These are phyloP conservation scores for Lepidochrysops patricia DNA, from an alignment of 2,888 invertebrate genomes.

Conservation along the genomic window DNA sequence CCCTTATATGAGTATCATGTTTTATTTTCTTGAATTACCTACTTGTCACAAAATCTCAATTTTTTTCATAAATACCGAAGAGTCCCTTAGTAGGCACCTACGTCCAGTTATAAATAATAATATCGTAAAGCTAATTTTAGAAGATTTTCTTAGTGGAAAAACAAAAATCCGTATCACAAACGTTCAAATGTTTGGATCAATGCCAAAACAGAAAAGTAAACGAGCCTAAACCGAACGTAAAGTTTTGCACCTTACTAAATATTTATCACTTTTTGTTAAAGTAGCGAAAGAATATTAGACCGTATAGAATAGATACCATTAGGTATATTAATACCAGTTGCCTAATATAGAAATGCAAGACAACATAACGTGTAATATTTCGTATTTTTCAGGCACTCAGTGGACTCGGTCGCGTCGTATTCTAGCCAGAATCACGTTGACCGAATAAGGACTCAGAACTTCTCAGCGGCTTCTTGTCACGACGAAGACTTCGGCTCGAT, in stretches of 20 bases:
- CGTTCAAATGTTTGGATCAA: neutral
- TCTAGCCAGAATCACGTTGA: constrained; percentile 76
- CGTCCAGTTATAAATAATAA: neutral
- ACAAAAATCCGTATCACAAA: neutral
- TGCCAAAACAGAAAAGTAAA: constrained; percentile 3
- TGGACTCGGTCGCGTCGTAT: constrained; percentile 76
- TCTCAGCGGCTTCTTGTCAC: constrained; percentile 73
- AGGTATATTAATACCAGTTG: no score
- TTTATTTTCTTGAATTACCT: neutral
- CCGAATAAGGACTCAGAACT: constrained; percentile 72
- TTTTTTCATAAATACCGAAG: neutral
- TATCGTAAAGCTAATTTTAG: constrained; percentile 6
- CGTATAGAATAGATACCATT: neutral
- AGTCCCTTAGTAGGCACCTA: neutral
- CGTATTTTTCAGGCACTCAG: constrained; percentile 70
- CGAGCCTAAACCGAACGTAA: neutral
- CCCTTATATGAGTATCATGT: neutral
- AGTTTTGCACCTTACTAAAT: neutral
- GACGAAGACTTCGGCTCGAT: constrained; percentile 71
- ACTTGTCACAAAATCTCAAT: neutral
- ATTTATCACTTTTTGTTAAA: neutral
- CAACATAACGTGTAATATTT: constrained; percentile 46
- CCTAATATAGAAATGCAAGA: constrained; percentile 25
- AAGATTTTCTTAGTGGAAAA: neutral
- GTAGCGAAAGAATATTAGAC: neutral